Evolutionary conservation across 1,140 invertebrate genomes (phyloP).

Genomic region (Luehdorfia chinensis): DNA sequence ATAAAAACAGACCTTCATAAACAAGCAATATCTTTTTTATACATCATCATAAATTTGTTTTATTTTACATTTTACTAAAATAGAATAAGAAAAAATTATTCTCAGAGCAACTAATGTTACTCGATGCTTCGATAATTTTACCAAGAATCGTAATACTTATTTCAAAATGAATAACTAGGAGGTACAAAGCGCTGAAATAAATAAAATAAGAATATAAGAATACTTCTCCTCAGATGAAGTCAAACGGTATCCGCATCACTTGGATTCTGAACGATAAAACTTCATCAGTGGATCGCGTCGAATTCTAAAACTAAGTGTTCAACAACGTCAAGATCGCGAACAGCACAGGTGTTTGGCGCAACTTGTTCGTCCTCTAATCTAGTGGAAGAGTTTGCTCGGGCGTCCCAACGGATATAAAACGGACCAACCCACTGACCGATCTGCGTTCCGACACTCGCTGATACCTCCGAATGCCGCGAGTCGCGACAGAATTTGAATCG

Average conservation of each 20-base stretch:
- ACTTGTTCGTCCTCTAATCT: conserved; percentile 60
- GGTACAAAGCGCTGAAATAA: conserved; percentile 19
- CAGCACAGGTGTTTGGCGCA: conserved; percentile 54
- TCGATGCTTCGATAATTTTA: no score
- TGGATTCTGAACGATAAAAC: conserved; percentile 51
- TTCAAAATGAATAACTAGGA: not conserved
- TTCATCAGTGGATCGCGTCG: conserved; percentile 36
- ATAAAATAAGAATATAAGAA: conserved; percentile 26
- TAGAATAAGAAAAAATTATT: conserved; percentile 2
- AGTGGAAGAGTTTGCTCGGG: conserved; percentile 63
- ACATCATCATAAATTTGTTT: conserved; percentile 43
- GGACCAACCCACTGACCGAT: conserved; percentile 25
- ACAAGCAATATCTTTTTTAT: conserved; percentile 55
- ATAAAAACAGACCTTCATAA: conserved; percentile 62
- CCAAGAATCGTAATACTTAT: conserved; percentile 5
- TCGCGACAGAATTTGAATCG: conserved; percentile 42
- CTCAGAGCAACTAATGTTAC: no score
- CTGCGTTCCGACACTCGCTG: conserved; percentile 24
- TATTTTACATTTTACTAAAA: conserved; percentile 20
- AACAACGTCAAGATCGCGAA: conserved; percentile 47
- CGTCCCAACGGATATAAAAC: conserved; percentile 35
- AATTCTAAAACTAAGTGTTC: conserved; percentile 56
- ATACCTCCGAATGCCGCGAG: conserved; percentile 36
- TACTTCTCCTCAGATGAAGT: conserved; percentile 37
- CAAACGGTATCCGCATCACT: conserved; percentile 49